Base-by-base conservation (phyloP, 2,888 invertebrate species). In the Pseudococcus jackbeardsleyi region DNA sequence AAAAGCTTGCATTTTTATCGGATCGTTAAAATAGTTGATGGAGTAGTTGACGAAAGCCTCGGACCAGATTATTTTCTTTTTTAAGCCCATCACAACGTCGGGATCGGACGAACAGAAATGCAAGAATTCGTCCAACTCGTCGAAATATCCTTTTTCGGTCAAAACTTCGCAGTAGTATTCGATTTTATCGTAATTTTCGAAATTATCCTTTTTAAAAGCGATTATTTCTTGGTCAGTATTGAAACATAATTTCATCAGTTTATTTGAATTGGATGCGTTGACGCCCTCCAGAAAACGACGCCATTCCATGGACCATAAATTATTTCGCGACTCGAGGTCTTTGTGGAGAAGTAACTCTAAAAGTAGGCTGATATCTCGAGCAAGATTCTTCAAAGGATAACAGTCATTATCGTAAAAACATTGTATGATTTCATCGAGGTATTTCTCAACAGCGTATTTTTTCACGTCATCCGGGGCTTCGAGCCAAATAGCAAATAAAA, bases 231-330 rank as follows among this genome's bases (percentile, higher is more conserved):
- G 4, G n/a, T 72, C 68, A 15, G 26, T 33, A 8, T 26, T 5
- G n/a, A 26, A 26, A 15, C 68, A 72, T 72, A 72, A 72, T 72
- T 15, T 72, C 68, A 72, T 72, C 33, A 72, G 5, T 33, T 72
- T 26, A 1, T 15, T 6, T 3, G 26, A 72, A 72, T 33, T 5
- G 1, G 12, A 4, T 2, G 33, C 2, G 5, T 5, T 12, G 12
- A 17, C 33, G 12, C 33, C 33, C 0, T 3, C 12, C 3, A 72
- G 1, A 12, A 72, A 12, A 33, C 26, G 2, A 3, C 11, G 3
- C 68, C 68, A 72, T 3, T 12, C 15, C 0, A 0, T 33, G 2
- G 4, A 15, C 68, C 68, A 72, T 0, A 33, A 22, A 11, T 2
- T 12, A 33, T 72, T 33, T 15, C 33, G 26, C 1, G 9, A 1